phyloP scores from a whole-genome alignment of 2,888 invertebrate species.

The Antitype chi region DNA sequence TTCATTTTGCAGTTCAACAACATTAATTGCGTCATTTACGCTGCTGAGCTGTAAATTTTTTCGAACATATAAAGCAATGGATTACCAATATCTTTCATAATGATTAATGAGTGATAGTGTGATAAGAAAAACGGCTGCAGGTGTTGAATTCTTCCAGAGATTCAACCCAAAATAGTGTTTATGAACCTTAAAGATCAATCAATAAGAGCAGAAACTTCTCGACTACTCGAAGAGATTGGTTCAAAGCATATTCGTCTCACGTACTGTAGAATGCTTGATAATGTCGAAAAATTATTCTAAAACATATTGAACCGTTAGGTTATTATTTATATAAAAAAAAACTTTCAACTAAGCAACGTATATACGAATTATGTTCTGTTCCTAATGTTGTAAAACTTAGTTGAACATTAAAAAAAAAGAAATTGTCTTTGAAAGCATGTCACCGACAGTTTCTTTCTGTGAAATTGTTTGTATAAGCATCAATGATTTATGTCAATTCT shows the following conservation, averaged over 20 bases:
- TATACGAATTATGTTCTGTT: neutral
- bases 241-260: neutral
- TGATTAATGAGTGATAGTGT: too few species aligned
- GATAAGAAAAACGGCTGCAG: too few species aligned
- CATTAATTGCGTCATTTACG: too few species aligned
- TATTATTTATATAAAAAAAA: neutral
- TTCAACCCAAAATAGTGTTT: neutral
- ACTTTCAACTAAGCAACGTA: neutral
- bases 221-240: neutral
- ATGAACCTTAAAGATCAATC: neutral
- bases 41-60: too few species aligned
- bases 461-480: constrained; percentile 10
- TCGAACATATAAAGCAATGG: too few species aligned
- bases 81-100: too few species aligned
- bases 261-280: neutral
- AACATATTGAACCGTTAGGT: neutral
- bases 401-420: neutral
- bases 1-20: too few species aligned
- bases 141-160: neutral
- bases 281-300: neutral
- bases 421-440: constrained; percentile 12
- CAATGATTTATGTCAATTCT: constrained; percentile 28
- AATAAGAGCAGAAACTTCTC: neutral
- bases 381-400: neutral
- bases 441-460: neutral